Conservation (phyloP, 2,113 vertebrate genomes). For the Bettongia penicillata region DNA sequence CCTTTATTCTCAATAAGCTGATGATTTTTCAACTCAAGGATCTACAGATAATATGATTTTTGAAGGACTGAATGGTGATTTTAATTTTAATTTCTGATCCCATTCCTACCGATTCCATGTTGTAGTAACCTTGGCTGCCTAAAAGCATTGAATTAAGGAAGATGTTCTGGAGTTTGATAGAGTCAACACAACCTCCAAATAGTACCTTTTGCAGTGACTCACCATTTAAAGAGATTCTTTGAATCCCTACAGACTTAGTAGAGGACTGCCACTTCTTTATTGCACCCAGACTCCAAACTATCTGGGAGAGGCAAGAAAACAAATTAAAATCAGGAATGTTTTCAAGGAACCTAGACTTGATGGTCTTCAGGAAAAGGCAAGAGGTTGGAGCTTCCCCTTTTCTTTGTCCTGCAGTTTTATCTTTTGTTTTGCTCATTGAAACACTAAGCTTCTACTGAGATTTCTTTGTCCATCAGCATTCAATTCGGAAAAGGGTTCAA, state of each 20-base stretch:
- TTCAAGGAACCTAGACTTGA: not conserved
- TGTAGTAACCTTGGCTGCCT: not conserved
- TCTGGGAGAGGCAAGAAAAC: not conserved
- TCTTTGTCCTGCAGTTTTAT: not conserved
- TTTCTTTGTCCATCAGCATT: not conserved
- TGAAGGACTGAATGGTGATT: constrained; percentile 2
- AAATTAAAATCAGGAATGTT: not conserved
- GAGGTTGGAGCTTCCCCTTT: not conserved
- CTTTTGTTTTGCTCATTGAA: not conserved
- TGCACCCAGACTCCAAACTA: not conserved
- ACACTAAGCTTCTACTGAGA: not conserved
- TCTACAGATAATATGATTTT: not conserved
- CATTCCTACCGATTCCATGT: constrained; percentile 17
- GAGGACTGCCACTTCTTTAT: not conserved
- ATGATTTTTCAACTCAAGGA: constrained; percentile 25
- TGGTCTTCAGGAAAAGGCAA: not conserved
- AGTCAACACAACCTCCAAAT: not conserved
- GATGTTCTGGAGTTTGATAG: not conserved
- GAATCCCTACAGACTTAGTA: not conserved
- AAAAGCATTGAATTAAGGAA: not conserved
- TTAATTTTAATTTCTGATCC: constrained; percentile 33
- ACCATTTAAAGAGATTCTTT: not conserved
- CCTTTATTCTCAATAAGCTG: constrained; percentile 55
- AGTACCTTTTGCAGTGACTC: not conserved
- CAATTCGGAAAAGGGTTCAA: not conserved